Evolutionary conservation across 2,888 invertebrate genomes (phyloP), one percentile per base, ranked within the genome.

Genomic region (Callinectes sapidus): DNA sequence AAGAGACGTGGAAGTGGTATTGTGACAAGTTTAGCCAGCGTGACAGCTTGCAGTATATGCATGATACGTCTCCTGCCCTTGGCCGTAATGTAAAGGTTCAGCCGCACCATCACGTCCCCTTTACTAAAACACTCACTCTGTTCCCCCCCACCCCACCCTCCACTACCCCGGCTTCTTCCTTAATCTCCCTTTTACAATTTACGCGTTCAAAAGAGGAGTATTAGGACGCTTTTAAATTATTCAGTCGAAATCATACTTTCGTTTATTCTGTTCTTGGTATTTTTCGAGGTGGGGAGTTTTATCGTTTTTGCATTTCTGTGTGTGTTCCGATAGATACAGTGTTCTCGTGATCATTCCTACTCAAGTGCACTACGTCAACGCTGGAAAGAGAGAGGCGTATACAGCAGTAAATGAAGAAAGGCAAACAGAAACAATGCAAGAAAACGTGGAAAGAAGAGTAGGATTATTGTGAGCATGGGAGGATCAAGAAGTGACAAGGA

Each of bases 101-200:
- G 8, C 71, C n/a, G 71, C 71, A 71, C n/a, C 71, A n/a, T 71
- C 71, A 71, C 28, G 23, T 71, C 71, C 71, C 71, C 71, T 28
- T 71, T 71, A 28, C 71, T 71, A 28, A n/a, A 71, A 28, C 71
- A 71, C 71, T 28, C 28, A 0, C 5, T 28, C 71, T 28, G 18
- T 28, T 10, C 71, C n/a, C 8, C n/a, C 71, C 71, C 28, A 3
- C 28, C 8, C 71, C 71, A 48, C 48, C 8, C 48, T 6, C 42
- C 42, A 42, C 42, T 3, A 2, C 42, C 42, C 48, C 48, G 48
- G 10, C 10, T 10, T 71, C 71, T n/a, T 18, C 71, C 28, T 71
- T 71, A 28, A 71, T 71, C 71, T 71, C 71, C 28, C 71, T 71
- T 71, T 71, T 71, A 71, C 71, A 71, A 71, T 71, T n/a, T 71